These are phyloP conservation scores for Desoria tigrina DNA, from an alignment of 2,888 invertebrate genomes.

Conservation along the genomic window DNA sequence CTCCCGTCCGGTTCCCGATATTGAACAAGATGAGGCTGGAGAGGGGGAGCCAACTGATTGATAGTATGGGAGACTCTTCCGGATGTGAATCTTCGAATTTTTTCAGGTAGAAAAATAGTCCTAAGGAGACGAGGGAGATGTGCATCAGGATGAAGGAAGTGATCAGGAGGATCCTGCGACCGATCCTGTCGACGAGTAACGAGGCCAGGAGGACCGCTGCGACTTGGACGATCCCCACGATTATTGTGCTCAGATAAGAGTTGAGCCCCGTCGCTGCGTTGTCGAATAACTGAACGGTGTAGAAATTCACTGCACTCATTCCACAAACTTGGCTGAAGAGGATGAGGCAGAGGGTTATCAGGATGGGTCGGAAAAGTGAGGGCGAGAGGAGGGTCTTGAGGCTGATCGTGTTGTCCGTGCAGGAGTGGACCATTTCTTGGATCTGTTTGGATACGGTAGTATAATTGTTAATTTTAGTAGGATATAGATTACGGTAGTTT, in stretches of 20 bases:
- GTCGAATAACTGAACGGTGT: conserved; percentile 70
- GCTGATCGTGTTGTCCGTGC: background rate
- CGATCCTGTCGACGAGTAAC: conserved; percentile 75
- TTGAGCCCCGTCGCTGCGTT: conserved; percentile 65
- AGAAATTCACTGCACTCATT: conserved; percentile 81
- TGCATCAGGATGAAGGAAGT: conserved; percentile 72
- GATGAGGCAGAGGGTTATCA: conserved; percentile 78
- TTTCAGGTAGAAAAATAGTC: conserved; percentile 47
- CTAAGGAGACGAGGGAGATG: conserved; percentile 59
- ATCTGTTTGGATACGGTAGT: too few relatives aligned
- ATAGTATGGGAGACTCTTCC: background rate
- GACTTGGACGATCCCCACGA: conserved; percentile 80
- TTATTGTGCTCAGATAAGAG: conserved; percentile 66
- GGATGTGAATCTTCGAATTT: background rate
- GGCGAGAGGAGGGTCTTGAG: conserved; percentile 56
- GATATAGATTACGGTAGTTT: too few relatives aligned
- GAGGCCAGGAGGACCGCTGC: conserved; percentile 73
- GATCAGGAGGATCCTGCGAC: conserved; percentile 74
- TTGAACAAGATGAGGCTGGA: conserved; percentile 72
- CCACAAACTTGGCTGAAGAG: conserved; percentile 82
- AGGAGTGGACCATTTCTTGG: background rate
- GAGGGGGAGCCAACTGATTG: conserved; percentile 72
- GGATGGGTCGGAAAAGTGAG: conserved; percentile 70
- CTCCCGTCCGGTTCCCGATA: conserved; percentile 71
- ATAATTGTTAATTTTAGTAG: too few relatives aligned